A percentile compares a stretch with the other conserved stretches of the same genome.
Evolutionary conservation across 2,113 vertebrate species (phyloP).

Genomic region (Daboia siamensis): DNA sequence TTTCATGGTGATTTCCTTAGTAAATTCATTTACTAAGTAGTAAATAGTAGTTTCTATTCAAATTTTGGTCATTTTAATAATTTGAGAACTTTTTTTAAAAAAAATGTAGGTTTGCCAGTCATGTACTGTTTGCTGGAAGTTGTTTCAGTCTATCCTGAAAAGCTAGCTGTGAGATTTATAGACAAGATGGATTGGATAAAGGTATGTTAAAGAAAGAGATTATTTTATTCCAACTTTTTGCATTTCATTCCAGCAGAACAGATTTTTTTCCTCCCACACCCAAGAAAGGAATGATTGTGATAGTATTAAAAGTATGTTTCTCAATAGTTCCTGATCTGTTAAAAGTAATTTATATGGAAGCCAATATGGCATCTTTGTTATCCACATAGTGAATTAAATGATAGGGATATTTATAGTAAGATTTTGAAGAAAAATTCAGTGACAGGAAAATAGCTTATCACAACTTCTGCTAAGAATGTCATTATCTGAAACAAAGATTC

Average conservation of each 20-base stretch:
- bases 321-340: neutral
- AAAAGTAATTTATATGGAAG: neutral
- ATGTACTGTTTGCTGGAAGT: conserved; percentile 97
- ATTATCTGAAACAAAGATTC: neutral
- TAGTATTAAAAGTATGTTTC: neutral
- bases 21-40: neutral
- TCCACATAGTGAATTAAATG: neutral
- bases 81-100: conserved; percentile 16
- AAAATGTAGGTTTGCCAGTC: conserved; percentile 83
- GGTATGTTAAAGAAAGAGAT: conserved; percentile 64
- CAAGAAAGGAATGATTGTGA: neutral
- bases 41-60: neutral
- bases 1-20: neutral
- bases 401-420: neutral
- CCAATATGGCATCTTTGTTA: neutral
- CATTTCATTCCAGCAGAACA: neutral
- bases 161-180: conserved; percentile 84
- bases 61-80: neutral
- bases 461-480: neutral
- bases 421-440: neutral
- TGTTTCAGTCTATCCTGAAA: conserved; percentile 91
- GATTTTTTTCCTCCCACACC: neutral
- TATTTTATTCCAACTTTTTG: neutral
- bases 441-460: neutral
- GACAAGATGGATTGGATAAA: conserved; percentile 98